These are phyloP conservation scores for Nipponia nippon DNA, from an alignment of 2,113 vertebrate species.

Conservation along the genomic window DNA sequence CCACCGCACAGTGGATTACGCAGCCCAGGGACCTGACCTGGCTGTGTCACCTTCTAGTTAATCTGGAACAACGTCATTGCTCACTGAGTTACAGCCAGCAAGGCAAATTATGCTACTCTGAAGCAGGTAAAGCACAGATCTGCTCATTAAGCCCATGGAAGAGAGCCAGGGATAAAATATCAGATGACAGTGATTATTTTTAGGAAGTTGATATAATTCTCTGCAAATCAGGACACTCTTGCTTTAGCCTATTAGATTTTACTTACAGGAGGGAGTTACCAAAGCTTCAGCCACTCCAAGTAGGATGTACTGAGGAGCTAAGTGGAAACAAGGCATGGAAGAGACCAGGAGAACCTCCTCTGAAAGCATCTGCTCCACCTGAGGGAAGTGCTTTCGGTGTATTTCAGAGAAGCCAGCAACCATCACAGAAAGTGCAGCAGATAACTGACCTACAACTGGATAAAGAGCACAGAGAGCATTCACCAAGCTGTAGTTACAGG, in stretches of 20 bases:
- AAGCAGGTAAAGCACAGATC: conserved; percentile 19
- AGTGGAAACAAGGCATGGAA: conserved; percentile 85
- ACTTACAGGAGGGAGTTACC: conserved; percentile 88
- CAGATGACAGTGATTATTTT: background rate
- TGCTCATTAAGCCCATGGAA: background rate
- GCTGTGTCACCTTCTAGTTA: background rate
- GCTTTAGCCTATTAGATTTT: background rate
- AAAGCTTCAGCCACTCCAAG: conserved; percentile 90
- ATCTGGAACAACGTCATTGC: background rate
- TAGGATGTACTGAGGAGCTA: conserved; percentile 87
- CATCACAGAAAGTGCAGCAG: conserved; percentile 78
- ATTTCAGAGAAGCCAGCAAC: conserved; percentile 86
- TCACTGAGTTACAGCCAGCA: background rate
- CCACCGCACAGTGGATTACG: rapidly evolving
- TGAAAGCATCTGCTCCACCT: conserved; percentile 80
- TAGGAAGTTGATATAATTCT: background rate
- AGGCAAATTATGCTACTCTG: background rate
- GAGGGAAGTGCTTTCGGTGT: conserved; percentile 79
- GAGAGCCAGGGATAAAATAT: background rate
- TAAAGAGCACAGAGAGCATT: background rate
- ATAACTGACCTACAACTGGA: conserved; percentile 82
- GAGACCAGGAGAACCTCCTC: conserved; percentile 82
- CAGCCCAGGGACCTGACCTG: background rate
- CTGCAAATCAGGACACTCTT: background rate
- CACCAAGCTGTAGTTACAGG: background rate